Evolutionary conservation across 2,113 vertebrate species (phyloP), one percentile per base, ranked within the genome.

Genomic region (Coregonus clupeaformis): DNA sequence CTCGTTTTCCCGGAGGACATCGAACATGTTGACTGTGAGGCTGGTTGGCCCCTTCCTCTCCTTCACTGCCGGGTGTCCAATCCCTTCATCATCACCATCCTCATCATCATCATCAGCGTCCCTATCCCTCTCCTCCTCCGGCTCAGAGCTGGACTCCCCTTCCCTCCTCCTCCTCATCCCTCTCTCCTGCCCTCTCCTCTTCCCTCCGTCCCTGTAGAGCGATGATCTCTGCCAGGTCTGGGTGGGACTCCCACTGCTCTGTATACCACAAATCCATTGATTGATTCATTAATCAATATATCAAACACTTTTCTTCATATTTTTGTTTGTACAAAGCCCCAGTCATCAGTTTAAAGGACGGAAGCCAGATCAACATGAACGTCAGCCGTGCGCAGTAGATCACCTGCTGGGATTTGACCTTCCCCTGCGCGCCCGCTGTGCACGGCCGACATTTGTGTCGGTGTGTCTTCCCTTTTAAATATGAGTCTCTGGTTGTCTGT

Each of bases 91-190:
- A 57, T 96, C 96, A 0, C 94, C 92, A 11, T 57, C 84, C 0
- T 94, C 89, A 36, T 90, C 95, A n/a, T 97, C 96, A 29, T 95
- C 95, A 13, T 97, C 95, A 0, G 95, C 95, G 42, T 96, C 95
- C 0, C 94, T 85, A 80, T 96, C 95, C 81, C 89, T 85, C 80
- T 96, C 95, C 27, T 96, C 95, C 81, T 97, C 95, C 45, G 95
- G 94, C 83, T 96, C 96, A 0, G 94, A 94, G 84, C 93, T 96
- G 14, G 94, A 95, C 78, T 94, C 94, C 27, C 27, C 27, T 2
- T 4, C 92, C 94, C 0, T 90, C 92, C 12, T 96, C 94, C 1
- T 94, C 93, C 2, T 95, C 91, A 0, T 92, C 91, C 0, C 77
- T 78, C 45, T 92, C 88, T 18, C 68, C 83, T 12, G 83, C 9